A percentile compares a stretch with the other conserved stretches of the same genome.
phyloP scores from a whole-genome alignment of 2,888 invertebrate genomes.

The Phalangium opilio region DNA sequence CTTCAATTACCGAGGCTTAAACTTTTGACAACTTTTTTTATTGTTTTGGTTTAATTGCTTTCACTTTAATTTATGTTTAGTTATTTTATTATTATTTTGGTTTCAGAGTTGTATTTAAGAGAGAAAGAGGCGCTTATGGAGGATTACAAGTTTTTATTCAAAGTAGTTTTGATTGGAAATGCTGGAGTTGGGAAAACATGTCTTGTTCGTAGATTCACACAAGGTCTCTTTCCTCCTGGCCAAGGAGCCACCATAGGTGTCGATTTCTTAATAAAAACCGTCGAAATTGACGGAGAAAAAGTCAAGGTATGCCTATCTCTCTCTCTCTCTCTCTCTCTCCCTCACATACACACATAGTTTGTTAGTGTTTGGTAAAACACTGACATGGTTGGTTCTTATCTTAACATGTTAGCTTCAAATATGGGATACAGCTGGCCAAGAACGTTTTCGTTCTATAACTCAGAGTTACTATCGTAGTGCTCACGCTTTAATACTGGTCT shows the following conservation, averaged over 20 bases:
- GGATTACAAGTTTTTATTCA: slow-evolving; percentile 97
- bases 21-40: no score
- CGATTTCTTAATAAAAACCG: slow-evolving; percentile 98
- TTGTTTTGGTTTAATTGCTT: no score
- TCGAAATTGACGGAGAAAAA: slow-evolving; percentile 76
- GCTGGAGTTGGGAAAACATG: slow-evolving; percentile 98
- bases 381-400: neutral
- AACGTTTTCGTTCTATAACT: slow-evolving; percentile 85
- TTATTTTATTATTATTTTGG: no score
- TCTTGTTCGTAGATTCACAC: slow-evolving; percentile 87
- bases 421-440: slow-evolving; percentile 98
- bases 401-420: slow-evolving; percentile 73
- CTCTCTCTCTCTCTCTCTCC: neutral
- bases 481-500: slow-evolving; percentile 88
- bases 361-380: slow-evolving; percentile 43
- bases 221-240: slow-evolving; percentile 93
- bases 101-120: no score
- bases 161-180: slow-evolving; percentile 95
- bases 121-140: no score
- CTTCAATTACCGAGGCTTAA: no score
- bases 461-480: slow-evolving; percentile 96
- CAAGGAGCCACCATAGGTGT: slow-evolving; percentile 98
- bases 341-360: neutral
- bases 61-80: no score
- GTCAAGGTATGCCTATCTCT: slow-evolving; percentile 7